Percentiles rank a stretch among this genome's conserved stretches.
phyloP scores from a whole-genome alignment of 2,113 vertebrate species.

The Glaucomys volans region DNA sequence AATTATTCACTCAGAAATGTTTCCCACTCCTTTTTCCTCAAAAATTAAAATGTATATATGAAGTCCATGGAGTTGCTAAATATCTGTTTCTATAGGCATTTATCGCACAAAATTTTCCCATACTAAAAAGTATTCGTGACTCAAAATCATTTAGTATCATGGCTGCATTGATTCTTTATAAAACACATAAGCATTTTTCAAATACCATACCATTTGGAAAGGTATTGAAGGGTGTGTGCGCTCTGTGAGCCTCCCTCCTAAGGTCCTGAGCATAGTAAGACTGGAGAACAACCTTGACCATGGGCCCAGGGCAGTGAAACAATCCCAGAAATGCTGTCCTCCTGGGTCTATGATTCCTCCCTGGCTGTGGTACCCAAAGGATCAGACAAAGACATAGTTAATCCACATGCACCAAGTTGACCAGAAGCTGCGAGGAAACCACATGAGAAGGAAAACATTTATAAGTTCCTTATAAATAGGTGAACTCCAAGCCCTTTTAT shows the following conservation, averaged over 20 bases:
- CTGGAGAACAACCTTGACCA: not conserved
- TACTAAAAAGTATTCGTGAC: not conserved
- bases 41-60: not conserved
- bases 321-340: not conserved
- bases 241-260: not conserved
- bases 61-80: not conserved
- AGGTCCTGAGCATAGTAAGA: not conserved
- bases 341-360: not conserved
- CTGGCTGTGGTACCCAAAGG: not conserved
- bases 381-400: not conserved
- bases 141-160: not conserved
- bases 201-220: not conserved
- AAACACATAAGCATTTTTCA: not conserved
- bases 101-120: not conserved
- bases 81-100: not conserved
- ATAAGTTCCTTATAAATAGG: not conserved
- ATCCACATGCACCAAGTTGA: not conserved
- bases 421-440: not conserved
- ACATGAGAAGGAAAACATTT: not conserved
- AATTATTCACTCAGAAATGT: not conserved
- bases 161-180: not conserved
- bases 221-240: not conserved
- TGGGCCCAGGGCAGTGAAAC: no score
- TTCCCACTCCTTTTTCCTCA: not conserved
- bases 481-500: not conserved